Base-by-base conservation (phyloP, 2,113 vertebrate genomes). In the Microtus oregoni region DNA sequence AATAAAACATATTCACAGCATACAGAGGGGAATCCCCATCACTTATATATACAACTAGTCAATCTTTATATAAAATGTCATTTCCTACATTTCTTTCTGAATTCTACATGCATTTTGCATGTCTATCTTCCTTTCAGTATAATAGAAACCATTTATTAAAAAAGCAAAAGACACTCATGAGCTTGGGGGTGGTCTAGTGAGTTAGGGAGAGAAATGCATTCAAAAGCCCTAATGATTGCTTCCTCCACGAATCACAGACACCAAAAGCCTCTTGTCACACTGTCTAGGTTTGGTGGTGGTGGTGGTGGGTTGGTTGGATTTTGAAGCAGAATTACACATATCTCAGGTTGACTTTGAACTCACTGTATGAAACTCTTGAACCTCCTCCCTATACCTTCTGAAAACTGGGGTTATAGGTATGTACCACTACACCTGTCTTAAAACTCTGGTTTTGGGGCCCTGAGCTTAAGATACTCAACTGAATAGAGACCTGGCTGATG, bases 31-130 rank as follows among this genome's bases (percentile, higher is more conserved):
- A 58, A 58, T 58, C 58, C 19, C 58, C 58, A 58, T 58, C 58
- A 17, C 13, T 32, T 52, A 32, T 32, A 58, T 12, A 78, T 17
- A 35, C 6, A 89, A 93, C 77, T 90, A 50, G 28, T 11, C 13
- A 93, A 94, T 82, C 1, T 58, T 20, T 38, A 61, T 82, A 65
- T 58, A 85, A 30, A 65, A 65, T 61, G 20, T 44, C 12, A 65
- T 20, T 5, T 17, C 91, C 7, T 17, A 77, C 47, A 95, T 52
- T 94, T 94, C 15, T 94, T 90, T 44, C n/a, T 78, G 22, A 90
- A 52, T 6, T 72, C n/a, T 76, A 30, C 10, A 32, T 79, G 68
- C 8, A n/a, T 95, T 94, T 94, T 61, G 1, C 13, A 79, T 92
- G 7, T 72, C 32, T 32, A 38, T 8, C 22, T 85, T 65, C 83